phyloP scores from a whole-genome alignment of 2,113 vertebrate species.

The Aix galericulata region DNA sequence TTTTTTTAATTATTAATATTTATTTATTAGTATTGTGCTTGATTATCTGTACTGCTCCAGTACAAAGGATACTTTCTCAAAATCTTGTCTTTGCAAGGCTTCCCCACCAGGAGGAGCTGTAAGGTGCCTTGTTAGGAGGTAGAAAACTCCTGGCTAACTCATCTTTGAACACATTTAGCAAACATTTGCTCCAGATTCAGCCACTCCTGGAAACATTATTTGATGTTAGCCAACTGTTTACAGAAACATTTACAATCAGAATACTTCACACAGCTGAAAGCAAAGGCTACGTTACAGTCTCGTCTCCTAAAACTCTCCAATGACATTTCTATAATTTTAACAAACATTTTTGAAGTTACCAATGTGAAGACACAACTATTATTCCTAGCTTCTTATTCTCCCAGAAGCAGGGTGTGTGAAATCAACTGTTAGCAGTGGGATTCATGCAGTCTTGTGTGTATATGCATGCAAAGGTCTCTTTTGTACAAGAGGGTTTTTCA shows the following conservation, averaged over 20 bases:
- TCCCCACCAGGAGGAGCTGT: conserved; percentile 37
- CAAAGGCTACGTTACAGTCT: background rate
- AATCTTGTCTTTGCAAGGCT: background rate
- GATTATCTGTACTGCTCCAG: background rate
- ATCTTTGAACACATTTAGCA: background rate
- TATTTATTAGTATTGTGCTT: background rate
- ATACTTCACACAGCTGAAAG: background rate
- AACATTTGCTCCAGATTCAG: background rate
- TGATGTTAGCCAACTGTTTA: background rate
- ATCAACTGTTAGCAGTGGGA: accelerated
- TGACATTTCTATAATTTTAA: background rate
- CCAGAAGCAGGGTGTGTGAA: background rate
- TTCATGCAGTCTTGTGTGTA: background rate
- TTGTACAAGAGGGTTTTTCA: background rate
- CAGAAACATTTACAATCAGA: background rate
- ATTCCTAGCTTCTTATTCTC: background rate
- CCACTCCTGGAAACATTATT: background rate
- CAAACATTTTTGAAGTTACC: background rate
- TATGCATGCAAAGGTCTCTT: background rate
- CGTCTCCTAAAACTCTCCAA: background rate
- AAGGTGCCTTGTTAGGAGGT: accelerated
- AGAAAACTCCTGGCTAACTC: background rate
- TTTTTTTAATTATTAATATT: background rate
- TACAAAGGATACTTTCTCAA: accelerated
- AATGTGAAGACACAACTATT: background rate